phyloP scores from a whole-genome alignment of 1,140 invertebrate genomes.

The Littorina saxatilis region DNA sequence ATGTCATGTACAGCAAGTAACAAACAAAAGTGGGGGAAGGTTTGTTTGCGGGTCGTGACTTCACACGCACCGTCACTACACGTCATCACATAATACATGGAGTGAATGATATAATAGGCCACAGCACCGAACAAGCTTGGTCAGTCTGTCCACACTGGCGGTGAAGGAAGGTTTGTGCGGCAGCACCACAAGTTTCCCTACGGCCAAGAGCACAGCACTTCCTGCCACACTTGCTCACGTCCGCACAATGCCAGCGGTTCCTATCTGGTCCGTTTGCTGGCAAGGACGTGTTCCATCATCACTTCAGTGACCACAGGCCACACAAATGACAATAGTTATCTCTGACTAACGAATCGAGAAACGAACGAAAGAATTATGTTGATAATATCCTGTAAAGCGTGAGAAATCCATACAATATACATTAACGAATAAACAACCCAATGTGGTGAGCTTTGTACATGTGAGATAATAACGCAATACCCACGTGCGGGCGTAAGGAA shows the following conservation, averaged over 20 bases:
- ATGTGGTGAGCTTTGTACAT: not conserved
- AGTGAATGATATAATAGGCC: not conserved
- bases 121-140: constrained; percentile 4
- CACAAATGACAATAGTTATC: not conserved
- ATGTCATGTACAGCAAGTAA: constrained; percentile 9
- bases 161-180: not conserved
- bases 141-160: not conserved
- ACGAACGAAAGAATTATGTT: not conserved
- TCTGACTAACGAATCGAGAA: too few relatives aligned
- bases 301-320: not conserved
- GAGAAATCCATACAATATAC: not conserved
- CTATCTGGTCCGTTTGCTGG: not conserved
- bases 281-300: not conserved
- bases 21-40: not conserved
- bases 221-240: not conserved
- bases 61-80: not conserved
- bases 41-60: too few relatives aligned
- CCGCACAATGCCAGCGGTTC: not conserved
- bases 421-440: not conserved
- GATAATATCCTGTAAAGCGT: not conserved
- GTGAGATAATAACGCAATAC: not conserved
- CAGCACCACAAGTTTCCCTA: not conserved
- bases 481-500: not conserved
- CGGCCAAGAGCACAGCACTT: not conserved
- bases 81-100: not conserved